phyloP scores from a whole-genome alignment of 2,797 vertebrate species.

The Acropternis orthonyx region DNA sequence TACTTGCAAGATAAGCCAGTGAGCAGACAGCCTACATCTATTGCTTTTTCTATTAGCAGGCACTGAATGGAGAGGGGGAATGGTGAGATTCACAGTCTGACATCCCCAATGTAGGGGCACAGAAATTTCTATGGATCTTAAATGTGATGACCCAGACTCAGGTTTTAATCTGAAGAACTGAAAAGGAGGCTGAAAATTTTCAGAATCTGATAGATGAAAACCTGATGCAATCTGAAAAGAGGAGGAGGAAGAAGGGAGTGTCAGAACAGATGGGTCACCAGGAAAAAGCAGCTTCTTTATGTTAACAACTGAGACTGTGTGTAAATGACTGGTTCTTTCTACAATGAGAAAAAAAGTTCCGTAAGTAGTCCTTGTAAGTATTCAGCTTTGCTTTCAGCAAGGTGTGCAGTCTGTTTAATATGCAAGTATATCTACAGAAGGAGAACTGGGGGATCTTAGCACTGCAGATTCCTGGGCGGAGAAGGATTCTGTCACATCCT shows the following conservation, averaged over 20 bases:
- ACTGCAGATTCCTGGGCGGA: not conserved
- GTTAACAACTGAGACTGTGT: not conserved
- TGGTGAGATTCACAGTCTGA: not conserved
- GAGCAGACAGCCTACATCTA: not conserved
- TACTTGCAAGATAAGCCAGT: not conserved
- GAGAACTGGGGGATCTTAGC: fast-evolving
- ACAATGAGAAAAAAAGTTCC: not conserved
- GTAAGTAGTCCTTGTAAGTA: not conserved
- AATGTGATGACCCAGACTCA: not conserved
- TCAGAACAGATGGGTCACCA: constrained; percentile 2
- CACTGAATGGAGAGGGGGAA: not conserved
- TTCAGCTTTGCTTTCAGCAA: not conserved
- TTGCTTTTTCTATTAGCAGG: not conserved
- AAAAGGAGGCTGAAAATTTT: not conserved
- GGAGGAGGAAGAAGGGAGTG: not conserved
- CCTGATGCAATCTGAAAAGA: not conserved
- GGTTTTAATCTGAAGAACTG: not conserved
- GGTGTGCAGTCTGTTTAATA: not conserved
- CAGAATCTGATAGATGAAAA: not conserved
- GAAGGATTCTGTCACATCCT: not conserved
- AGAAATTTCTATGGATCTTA: not conserved
- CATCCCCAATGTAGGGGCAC: fast-evolving
- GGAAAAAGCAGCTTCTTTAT: constrained; percentile 12
- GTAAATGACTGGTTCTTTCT: not conserved
- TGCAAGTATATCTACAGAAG: not conserved